phyloP scores from a whole-genome alignment of 2,797 vertebrate species.

The Anguilla anguilla region DNA sequence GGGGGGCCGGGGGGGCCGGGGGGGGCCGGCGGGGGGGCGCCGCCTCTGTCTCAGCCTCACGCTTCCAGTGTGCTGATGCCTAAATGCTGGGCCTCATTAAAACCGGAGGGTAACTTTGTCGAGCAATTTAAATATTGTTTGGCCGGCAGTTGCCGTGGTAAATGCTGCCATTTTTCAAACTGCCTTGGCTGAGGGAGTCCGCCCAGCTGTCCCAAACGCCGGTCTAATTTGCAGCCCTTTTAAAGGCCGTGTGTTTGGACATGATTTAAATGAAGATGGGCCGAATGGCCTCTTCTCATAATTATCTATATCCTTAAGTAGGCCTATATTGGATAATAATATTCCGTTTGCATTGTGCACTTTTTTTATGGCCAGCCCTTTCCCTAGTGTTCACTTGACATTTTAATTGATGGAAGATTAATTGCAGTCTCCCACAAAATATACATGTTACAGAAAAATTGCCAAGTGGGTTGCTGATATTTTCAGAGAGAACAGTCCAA shows the following conservation, averaged over 20 bases:
- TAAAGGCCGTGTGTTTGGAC: conserved; percentile 18
- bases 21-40: conserved; percentile 29
- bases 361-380: neutral
- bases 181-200: conserved; percentile 19
- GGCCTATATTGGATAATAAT: neutral
- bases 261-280: neutral
- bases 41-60: conserved; percentile 43
- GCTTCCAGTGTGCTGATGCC: conserved; percentile 48
- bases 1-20: conserved; percentile 4
- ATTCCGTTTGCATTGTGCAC: neutral
- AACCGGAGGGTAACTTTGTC: conserved; percentile 39
- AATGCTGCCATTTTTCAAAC: conserved; percentile 32
- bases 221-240: conserved; percentile 30
- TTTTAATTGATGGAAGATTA: neutral
- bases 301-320: neutral
- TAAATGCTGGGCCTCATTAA: conserved; percentile 56
- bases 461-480: neutral
- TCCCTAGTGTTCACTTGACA: neutral
- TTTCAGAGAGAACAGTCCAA: neutral
- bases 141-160: conserved; percentile 27
- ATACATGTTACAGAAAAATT: neutral
- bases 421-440: neutral
- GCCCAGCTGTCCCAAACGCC: conserved; percentile 22
- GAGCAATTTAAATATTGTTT: conserved; percentile 45
- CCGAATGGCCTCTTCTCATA: neutral